These are phyloP conservation scores for Dyspetes luteomarginatus DNA, from an alignment of 2,888 invertebrate genomes.

Conservation along the genomic window DNA sequence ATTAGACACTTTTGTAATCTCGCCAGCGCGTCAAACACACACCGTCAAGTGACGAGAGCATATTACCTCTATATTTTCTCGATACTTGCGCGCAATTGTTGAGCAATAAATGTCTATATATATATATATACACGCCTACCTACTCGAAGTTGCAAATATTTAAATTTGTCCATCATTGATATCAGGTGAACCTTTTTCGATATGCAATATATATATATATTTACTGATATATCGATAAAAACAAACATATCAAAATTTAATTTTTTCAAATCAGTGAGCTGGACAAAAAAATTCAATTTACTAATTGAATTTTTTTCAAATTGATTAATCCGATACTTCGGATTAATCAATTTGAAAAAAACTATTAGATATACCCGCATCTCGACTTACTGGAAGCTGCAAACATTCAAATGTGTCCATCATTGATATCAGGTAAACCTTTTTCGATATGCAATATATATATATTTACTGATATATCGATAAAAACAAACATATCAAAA, in stretches of 20 bases:
- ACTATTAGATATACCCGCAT: neutral
- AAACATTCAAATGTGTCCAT: neutral
- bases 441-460: neutral
- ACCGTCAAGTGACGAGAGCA: conserved; percentile 27
- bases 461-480: no score
- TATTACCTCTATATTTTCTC: conserved; percentile 48
- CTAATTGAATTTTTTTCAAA: no score
- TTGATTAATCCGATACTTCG: no score
- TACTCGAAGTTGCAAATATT: neutral
- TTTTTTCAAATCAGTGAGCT: neutral
- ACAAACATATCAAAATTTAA: neutral
- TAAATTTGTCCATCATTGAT: neutral
- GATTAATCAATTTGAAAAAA: no score
- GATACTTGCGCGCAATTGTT: conserved; percentile 30
- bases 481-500: neutral
- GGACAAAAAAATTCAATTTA: neutral
- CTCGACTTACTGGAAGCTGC: conserved; percentile 46
- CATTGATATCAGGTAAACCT: conserved; percentile 6
- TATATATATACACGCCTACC: neutral
- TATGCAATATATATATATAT: neutral
- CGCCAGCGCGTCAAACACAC: conserved; percentile 54
- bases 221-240: neutral
- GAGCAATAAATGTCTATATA: no score
- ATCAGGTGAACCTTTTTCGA: neutral
- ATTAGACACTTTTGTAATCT: conserved; percentile 56